A percentile compares a stretch with the other conserved stretches of the same genome.
phyloP scores from a whole-genome alignment of 2,797 vertebrate species.

The Chiroxiphia lanceolata region DNA sequence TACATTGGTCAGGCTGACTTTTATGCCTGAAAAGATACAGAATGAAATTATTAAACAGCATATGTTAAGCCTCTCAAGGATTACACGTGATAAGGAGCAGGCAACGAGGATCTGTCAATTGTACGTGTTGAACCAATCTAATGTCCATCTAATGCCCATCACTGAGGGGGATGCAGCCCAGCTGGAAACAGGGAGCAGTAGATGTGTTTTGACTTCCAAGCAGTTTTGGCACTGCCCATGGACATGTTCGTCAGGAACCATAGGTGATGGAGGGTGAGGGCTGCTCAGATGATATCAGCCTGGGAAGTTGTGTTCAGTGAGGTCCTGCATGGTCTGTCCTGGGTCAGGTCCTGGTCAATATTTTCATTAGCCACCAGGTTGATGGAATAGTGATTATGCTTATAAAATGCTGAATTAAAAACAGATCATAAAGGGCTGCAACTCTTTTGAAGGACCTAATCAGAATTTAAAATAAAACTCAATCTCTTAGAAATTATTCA shows the following conservation, averaged over 20 bases:
- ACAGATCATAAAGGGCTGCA: neutral
- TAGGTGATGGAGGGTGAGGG: neutral
- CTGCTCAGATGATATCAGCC: neutral
- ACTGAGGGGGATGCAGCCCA: neutral
- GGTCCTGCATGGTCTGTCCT: neutral
- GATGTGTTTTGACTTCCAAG: neutral
- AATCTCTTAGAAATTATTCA: neutral
- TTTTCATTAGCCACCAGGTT: neutral
- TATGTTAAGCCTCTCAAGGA: neutral
- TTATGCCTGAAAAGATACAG: neutral
- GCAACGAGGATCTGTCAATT: neutral
- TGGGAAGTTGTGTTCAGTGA: neutral
- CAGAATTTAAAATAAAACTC: neutral
- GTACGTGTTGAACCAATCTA: neutral
- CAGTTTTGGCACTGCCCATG: fast-evolving
- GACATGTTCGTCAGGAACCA: neutral
- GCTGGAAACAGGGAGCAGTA: neutral
- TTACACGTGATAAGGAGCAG: neutral
- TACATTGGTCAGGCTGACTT: neutral
- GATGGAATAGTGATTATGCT: neutral
- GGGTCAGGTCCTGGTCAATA: neutral
- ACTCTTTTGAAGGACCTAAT: neutral
- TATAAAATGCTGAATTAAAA: neutral
- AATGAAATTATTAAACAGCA: neutral
- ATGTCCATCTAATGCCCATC: neutral